phyloP scores from a whole-genome alignment of 2,888 invertebrate species.

The Polyommatus icarus region DNA sequence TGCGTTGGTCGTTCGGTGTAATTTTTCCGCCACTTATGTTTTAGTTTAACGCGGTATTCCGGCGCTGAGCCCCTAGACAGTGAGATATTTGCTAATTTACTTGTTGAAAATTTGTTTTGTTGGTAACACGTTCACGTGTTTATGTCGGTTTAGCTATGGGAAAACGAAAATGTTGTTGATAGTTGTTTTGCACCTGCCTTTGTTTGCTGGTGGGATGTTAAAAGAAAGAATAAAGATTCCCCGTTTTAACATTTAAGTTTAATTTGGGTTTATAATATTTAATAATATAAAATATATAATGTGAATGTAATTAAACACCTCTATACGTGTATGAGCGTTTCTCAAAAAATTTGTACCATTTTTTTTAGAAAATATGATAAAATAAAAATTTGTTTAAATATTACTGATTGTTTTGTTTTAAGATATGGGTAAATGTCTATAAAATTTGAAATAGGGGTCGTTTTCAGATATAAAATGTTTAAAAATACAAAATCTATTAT shows the following conservation, averaged over 20 bases:
- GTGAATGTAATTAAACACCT: too few species aligned
- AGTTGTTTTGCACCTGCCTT: neutral
- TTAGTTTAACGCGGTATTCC: conserved; percentile 66
- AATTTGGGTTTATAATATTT: neutral
- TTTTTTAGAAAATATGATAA: too few species aligned
- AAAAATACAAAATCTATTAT: too few species aligned
- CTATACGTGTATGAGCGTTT: too few species aligned
- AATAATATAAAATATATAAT: neutral
- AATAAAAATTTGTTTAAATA: too few species aligned
- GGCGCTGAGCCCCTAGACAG: conserved; percentile 62
- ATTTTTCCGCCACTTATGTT: conserved; percentile 76
- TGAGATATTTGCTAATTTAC: conserved; percentile 76
- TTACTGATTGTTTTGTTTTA: too few species aligned
- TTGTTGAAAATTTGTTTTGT: conserved; percentile 73
- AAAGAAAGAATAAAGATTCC: neutral
- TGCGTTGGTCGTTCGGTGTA: conserved; percentile 54
- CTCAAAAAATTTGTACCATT: too few species aligned
- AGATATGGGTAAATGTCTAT: too few species aligned
- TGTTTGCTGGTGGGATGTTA: neutral
- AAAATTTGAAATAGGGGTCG: too few species aligned
- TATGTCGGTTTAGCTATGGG: conserved; percentile 15
- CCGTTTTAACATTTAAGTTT: neutral
- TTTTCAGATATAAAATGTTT: too few species aligned
- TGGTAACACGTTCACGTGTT: conserved; percentile 45
- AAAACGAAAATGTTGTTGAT: conserved; percentile 22